Base-by-base conservation (phyloP, 1,140 invertebrate genomes). In the Caenorhabditis latens region DNA sequence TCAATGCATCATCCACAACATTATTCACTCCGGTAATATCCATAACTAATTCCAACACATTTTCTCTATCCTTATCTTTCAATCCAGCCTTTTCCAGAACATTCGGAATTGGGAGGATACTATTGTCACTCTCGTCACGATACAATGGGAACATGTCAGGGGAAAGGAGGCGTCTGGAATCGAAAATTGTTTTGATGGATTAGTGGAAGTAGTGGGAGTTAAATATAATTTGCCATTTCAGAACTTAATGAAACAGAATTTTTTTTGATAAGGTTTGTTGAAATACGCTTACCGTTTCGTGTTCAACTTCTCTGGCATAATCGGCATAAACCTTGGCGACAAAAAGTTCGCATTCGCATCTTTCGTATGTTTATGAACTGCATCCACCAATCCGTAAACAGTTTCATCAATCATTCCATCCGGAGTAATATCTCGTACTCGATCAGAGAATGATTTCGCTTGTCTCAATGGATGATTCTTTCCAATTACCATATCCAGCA, bases 121-220 rank as follows among this genome's bases (percentile, higher is more conserved):
- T 85, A 40, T 83, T 83, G 7, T 53, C 42, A 32, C 88, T 55
- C 8, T 88, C 83, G 83, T 89, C 88, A 9, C 84, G 83, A 50
- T 89, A 89, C 5, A 89, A 65, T 16, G 88, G 87, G 42, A 89
- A 84, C 16, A 89, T 53, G 57, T 88, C 79, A 0, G 88, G 88
- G 0, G 88, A 89, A 5, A 89, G 82, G 21, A 89, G 21, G 0
- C 46, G 82, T 57, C 86, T 87, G 55, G n/a, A 84, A 61, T 42
- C n/a, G 2, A 11, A 84, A 42, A n/a, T 16, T n/a, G 9, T 71
- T 1, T 7, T 19, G 3, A n/a, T 32, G 32, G 2, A 32, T 32
- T 32, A 2, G 2, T 32, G 0, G 32, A 32, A n/a, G 0, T 32
- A 32, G 32, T 32, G 0, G 32, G 32, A 32, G 32, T 32, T 32